Evolutionary conservation across 2,888 invertebrate genomes (phyloP).

Genomic region (Drosophila fulvimacula): DNA sequence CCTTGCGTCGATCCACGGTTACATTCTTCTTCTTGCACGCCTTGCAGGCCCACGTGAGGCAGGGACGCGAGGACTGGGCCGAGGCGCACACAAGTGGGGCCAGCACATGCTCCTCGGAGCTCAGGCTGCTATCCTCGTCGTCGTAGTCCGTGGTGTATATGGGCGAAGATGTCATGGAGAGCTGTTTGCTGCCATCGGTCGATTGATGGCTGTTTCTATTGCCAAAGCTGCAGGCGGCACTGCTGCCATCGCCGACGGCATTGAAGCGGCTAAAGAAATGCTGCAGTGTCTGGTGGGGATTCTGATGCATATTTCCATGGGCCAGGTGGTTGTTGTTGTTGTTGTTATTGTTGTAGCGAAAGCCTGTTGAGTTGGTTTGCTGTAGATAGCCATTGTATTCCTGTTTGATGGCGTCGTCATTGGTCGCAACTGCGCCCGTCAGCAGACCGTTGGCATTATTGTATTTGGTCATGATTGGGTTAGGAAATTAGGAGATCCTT

Average conservation of each 20-base stretch:
- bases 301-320: conserved; percentile 51
- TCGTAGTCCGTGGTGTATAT: conserved; percentile 84
- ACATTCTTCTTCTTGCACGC: conserved; percentile 98
- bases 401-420: conserved; percentile 62
- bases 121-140: conserved; percentile 84
- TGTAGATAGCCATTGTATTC: conserved; percentile 63
- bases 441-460: conserved; percentile 59
- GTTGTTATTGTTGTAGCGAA: conserved; percentile 32
- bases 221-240: conserved; percentile 43
- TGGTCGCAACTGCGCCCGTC: conserved; percentile 9
- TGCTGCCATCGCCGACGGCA: conserved; percentile 71
- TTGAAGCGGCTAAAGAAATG: conserved; percentile 78
- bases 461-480: conserved; percentile 75
- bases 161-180: conserved; percentile 79
- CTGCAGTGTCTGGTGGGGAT: conserved; percentile 77
- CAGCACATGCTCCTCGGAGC: conserved; percentile 84
- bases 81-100: conserved; percentile 85
- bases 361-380: conserved; percentile 37
- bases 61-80: conserved; percentile 87
- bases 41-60: conserved; percentile 98
- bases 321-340: conserved; percentile 10
- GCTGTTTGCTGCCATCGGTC: conserved; percentile 61
- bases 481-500: conserved; percentile 1
- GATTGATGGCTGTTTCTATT: conserved; percentile 49
- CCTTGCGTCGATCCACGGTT: conserved; percentile 97